These are phyloP conservation scores for Glossophaga mutica DNA, from an alignment of 2,797 vertebrate genomes.

Conservation along the genomic window DNA sequence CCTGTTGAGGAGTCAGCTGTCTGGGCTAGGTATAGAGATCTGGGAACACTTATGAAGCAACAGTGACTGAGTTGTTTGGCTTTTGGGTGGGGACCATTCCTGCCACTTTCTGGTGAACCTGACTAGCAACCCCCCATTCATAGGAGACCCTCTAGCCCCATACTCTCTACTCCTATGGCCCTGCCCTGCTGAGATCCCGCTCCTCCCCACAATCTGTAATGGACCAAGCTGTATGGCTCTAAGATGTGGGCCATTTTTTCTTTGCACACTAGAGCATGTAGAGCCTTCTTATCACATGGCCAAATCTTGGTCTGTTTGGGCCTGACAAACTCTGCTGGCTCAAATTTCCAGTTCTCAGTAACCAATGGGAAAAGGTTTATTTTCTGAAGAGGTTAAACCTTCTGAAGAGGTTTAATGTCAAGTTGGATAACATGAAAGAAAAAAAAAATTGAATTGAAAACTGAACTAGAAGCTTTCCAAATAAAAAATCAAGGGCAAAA, in stretches of 20 bases:
- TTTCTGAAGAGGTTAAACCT: not conserved
- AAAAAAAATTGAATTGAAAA: not conserved
- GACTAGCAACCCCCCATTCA: not conserved
- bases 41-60: not conserved
- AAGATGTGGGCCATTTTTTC: too few species aligned
- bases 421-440: not conserved
- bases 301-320: too few species aligned
- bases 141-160: not conserved
- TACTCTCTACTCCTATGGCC: not conserved
- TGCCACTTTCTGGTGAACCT: not conserved
- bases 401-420: not conserved
- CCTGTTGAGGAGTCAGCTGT: not conserved
- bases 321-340: too few species aligned
- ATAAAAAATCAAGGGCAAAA: not conserved
- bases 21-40: not conserved
- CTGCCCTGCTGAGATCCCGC: not conserved
- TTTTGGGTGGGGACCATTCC: not conserved
- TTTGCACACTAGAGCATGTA: too few species aligned
- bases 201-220: not conserved
- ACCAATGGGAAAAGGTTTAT: not conserved
- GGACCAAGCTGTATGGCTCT: too few species aligned
- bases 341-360: not conserved
- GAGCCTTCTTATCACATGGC: too few species aligned
- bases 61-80: too few species aligned
- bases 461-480: not conserved